Conservation (phyloP, 1,140 invertebrate species). For the Microplitis demolitor region DNA sequence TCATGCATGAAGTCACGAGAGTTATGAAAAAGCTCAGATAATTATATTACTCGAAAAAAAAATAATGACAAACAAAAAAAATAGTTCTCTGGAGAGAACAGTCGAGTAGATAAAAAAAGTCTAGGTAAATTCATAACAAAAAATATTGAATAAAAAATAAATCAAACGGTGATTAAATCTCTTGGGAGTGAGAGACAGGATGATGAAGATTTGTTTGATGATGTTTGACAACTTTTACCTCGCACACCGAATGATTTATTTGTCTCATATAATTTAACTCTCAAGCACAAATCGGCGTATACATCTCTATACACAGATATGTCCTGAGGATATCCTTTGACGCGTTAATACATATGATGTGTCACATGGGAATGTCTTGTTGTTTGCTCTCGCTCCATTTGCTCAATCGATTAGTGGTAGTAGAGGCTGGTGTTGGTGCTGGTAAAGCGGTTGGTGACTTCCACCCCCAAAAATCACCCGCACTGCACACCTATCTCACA, state of each 20-base stretch:
- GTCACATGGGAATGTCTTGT: constrained; percentile 25
- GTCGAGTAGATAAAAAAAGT: background rate
- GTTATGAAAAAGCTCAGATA: constrained; percentile 38
- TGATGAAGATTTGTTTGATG: no score
- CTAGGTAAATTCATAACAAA: background rate
- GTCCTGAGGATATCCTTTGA: constrained; percentile 24
- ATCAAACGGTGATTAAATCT: no score
- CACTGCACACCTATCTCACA: background rate
- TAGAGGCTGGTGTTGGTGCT: background rate
- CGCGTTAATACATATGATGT: constrained; percentile 18
- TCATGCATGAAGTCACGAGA: constrained; percentile 43
- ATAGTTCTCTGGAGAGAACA: constrained; percentile 9
- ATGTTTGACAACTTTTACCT: constrained; percentile 5
- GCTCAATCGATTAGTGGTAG: constrained; percentile 15
- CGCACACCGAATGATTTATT: background rate
- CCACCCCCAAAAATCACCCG: background rate
- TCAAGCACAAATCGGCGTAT: constrained; percentile 17
- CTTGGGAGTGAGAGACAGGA: no score
- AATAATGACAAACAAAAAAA: constrained; percentile 24
- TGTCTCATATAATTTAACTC: background rate
- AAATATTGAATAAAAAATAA: background rate
- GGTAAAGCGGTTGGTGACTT: background rate
- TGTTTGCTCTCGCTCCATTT: constrained; percentile 25
- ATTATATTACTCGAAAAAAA: background rate
- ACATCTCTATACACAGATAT: constrained; percentile 4